Conservation (phyloP, 2,888 invertebrate genomes). For the Embidobia sp. region DNA sequence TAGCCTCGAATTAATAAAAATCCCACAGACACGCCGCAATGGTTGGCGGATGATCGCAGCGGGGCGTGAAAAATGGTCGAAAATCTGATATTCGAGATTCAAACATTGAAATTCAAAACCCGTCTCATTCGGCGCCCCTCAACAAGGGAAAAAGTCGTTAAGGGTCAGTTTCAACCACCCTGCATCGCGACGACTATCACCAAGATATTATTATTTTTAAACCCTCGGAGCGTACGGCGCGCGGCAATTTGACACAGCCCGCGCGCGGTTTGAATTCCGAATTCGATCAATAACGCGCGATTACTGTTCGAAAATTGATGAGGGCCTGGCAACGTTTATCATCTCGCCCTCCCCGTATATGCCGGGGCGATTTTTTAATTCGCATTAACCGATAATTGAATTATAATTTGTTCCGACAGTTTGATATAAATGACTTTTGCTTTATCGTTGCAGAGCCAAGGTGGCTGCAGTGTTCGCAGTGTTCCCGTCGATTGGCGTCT, state of each 20-base stretch:
- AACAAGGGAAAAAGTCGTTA: constrained; percentile 80
- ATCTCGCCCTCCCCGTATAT: constrained; percentile 5
- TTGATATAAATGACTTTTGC: constrained; percentile 29
- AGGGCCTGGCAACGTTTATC: constrained; percentile 33
- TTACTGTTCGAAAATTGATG: constrained; percentile 44
- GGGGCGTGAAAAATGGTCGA: constrained; percentile 81
- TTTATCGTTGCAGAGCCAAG: constrained; percentile 96
- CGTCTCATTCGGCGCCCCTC: constrained; percentile 72
- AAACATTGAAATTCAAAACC: constrained; percentile 82
- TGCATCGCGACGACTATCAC: constrained; percentile 60
- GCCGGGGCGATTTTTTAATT: constrained; percentile 21
- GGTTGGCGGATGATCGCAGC: constrained; percentile 70
- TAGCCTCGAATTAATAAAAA: constrained; percentile 76
- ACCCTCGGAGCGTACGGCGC: constrained; percentile 57
- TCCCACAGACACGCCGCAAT: constrained; percentile 71
- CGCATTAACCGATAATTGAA: constrained; percentile 35
- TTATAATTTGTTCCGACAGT: constrained; percentile 37
- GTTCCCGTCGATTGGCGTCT: constrained; percentile 94
- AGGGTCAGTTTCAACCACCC: constrained; percentile 80
- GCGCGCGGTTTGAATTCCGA: constrained; percentile 76
- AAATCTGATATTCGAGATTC: constrained; percentile 82
- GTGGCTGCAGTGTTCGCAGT: constrained; percentile 96
- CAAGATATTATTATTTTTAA: constrained; percentile 67
- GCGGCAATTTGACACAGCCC: constrained; percentile 63
- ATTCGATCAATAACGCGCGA: constrained; percentile 70